These are phyloP conservation scores for Samia ricini DNA, from an alignment of 1,140 invertebrate genomes.

Conservation along the genomic window DNA sequence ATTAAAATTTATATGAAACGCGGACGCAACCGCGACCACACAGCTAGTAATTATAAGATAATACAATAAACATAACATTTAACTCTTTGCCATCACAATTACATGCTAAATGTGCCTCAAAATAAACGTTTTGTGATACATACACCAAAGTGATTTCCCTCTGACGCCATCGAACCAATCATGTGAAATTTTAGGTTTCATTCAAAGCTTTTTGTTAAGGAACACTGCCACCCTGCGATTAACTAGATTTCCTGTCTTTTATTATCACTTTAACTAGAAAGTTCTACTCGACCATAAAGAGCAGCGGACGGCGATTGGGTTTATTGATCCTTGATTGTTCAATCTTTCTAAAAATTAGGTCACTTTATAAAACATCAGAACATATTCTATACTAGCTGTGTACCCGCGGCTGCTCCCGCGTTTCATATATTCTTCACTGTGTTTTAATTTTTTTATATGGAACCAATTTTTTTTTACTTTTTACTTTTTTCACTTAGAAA, in stretches of 20 bases:
- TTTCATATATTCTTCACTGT: no score
- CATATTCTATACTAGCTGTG: no score
- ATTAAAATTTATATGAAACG: no score
- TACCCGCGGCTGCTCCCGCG: no score
- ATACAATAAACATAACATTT: background rate
- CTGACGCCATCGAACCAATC: slow-evolving; percentile 4
- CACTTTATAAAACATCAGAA: no score
- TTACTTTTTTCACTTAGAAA: no score
- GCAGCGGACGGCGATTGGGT: background rate
- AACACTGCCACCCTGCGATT: background rate
- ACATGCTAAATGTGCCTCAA: background rate
- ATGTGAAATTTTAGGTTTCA: background rate
- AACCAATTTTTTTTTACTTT: no score
- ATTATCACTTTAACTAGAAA: background rate
- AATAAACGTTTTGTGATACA: background rate
- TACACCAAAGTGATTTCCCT: background rate
- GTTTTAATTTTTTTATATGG: no score
- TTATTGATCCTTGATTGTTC: background rate
- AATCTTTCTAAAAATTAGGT: background rate
- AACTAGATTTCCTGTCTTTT: background rate
- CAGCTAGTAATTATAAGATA: no score
- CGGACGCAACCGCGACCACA: no score
- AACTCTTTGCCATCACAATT: background rate
- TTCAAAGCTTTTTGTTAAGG: background rate
- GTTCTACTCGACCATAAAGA: no score